A percentile compares a stretch with the other conserved stretches of the same genome.
phyloP scores from a whole-genome alignment of 2,797 vertebrate genomes.

The Rhynchonycteris naso region DNA sequence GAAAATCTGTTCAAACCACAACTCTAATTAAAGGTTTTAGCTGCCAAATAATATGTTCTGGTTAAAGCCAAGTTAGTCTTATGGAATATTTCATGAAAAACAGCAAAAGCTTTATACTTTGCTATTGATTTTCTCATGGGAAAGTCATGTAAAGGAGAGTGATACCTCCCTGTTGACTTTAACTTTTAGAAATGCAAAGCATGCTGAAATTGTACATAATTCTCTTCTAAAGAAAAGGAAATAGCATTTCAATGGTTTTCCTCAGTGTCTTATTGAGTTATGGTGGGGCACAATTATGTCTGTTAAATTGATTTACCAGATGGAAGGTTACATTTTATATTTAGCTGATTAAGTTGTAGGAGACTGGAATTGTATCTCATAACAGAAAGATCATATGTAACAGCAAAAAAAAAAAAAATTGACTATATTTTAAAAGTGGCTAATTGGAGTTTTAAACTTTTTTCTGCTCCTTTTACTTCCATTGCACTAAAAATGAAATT shows the following conservation, averaged over 20 bases:
- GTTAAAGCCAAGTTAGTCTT: slow-evolving; percentile 87
- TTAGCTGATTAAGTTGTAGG: slow-evolving; percentile 91
- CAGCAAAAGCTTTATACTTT: slow-evolving; percentile 89
- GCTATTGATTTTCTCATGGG: slow-evolving; percentile 92
- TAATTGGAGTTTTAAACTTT: slow-evolving; percentile 77
- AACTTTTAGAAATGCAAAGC: slow-evolving; percentile 90
- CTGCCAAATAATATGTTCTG: slow-evolving; percentile 87
- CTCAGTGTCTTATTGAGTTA: slow-evolving; percentile 94
- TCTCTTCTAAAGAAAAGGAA: slow-evolving; percentile 94
- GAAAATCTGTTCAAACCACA: slow-evolving; percentile 85
- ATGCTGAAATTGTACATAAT: slow-evolving; percentile 93
- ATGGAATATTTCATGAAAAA: slow-evolving; percentile 89
- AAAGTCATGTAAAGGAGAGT: slow-evolving; percentile 93
- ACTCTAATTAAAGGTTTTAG: slow-evolving; percentile 85
- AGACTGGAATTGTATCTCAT: slow-evolving; percentile 85
- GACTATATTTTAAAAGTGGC: slow-evolving; percentile 67
- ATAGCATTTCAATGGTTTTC: slow-evolving; percentile 94
- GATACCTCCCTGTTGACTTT: slow-evolving; percentile 92
- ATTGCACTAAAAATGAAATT: slow-evolving; percentile 46
- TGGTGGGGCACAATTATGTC: slow-evolving; percentile 91
- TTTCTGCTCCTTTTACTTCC: slow-evolving; percentile 41
- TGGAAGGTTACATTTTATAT: slow-evolving; percentile 89
- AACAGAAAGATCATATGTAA: slow-evolving; percentile 80
- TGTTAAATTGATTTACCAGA: slow-evolving; percentile 93
- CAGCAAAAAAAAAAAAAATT: slow-evolving; percentile 82